These are phyloP conservation scores for Pseudomyrmex dendroicus DNA, from an alignment of 1,140 invertebrate genomes.

Conservation along the genomic window DNA sequence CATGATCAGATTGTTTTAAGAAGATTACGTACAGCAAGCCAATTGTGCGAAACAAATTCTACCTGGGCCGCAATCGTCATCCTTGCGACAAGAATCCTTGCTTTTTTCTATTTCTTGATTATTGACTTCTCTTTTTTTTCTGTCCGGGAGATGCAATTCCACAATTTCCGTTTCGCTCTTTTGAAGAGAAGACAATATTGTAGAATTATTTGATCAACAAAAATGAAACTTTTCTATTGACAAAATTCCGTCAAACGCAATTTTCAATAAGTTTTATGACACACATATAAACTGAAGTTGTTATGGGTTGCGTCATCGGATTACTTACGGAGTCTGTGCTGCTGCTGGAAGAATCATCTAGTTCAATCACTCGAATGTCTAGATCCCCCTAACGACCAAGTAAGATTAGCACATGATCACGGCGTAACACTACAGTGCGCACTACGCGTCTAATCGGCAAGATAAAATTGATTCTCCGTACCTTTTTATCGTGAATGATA, in stretches of 20 bases:
- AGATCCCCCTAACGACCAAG: constrained; percentile 68
- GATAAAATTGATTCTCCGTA: constrained; percentile 66
- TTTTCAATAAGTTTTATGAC: too few species aligned
- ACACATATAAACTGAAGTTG: too few species aligned
- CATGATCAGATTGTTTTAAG: too few species aligned
- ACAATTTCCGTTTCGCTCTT: constrained; percentile 67
- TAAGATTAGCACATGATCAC: constrained; percentile 69
- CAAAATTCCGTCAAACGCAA: too few species aligned
- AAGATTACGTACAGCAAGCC: constrained; percentile 64
- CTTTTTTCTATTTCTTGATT: not conserved
- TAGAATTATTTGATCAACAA: too few species aligned
- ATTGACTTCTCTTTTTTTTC: constrained; percentile 56
- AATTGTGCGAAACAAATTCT: constrained; percentile 49
- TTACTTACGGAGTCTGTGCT: constrained; percentile 64
- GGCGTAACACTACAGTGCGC: constrained; percentile 52
- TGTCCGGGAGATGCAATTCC: constrained; percentile 65
- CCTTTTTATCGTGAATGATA: constrained; percentile 66
- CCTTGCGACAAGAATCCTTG: constrained; percentile 45
- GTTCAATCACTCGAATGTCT: constrained; percentile 66
- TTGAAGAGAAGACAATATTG: not conserved
- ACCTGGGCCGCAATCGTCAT: constrained; percentile 59
- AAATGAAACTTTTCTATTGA: too few species aligned
- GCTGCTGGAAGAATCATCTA: constrained; percentile 30
- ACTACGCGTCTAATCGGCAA: constrained; percentile 48
- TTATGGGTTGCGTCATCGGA: not conserved